A percentile compares a stretch with the other conserved stretches of the same genome.
These are phyloP conservation scores for Mechanitis messenoides DNA, from an alignment of 2,888 invertebrate species.

Conservation along the genomic window DNA sequence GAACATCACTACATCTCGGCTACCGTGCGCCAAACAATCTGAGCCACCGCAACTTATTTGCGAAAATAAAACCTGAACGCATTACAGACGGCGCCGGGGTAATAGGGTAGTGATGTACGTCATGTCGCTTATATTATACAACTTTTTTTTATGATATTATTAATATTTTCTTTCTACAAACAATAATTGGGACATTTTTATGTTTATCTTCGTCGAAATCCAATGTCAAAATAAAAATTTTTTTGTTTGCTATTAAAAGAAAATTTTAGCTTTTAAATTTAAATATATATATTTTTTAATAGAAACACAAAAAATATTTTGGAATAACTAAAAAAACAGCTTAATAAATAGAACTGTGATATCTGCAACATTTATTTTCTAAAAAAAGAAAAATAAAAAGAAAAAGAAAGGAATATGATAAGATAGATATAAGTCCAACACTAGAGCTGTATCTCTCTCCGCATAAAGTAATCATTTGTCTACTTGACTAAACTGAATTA, in stretches of 20 bases:
- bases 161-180: background rate
- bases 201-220: background rate
- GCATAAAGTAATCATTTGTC: constrained; percentile 72
- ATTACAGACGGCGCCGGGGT: constrained; percentile 59
- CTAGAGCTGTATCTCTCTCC: constrained; percentile 42
- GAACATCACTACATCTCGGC: constrained; percentile 18
- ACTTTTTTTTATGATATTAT: constrained; percentile 9
- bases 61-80: constrained; percentile 70
- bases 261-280: too few relatives aligned
- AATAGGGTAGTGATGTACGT: constrained; percentile 41
- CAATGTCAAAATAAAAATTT: too few relatives aligned
- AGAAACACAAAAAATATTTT: too few relatives aligned
- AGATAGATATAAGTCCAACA: constrained; percentile 32
- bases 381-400: too few relatives aligned
- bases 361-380: too few relatives aligned
- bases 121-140: constrained; percentile 19
- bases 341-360: too few relatives aligned
- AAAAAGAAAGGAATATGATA: background rate
- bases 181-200: constrained; percentile 11
- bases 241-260: too few relatives aligned
- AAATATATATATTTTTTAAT: too few relatives aligned
- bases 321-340: too few relatives aligned
- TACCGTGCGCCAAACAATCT: constrained; percentile 48
- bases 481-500: constrained; percentile 76
- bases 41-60: constrained; percentile 66